Base-by-base conservation (phyloP, 2,113 vertebrate species). In the Neolamprologus sp. region DNA sequence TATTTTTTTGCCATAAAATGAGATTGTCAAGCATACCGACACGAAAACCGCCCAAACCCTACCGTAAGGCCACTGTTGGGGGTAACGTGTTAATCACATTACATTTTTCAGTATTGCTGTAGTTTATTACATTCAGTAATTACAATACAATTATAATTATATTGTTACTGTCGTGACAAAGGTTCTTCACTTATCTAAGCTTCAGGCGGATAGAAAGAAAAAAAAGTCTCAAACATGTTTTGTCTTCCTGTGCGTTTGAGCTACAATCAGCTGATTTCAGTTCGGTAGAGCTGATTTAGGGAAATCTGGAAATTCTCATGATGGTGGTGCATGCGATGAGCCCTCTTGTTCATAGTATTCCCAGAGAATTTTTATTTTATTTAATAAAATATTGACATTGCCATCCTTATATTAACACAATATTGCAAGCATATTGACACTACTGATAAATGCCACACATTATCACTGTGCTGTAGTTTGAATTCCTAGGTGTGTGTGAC, bases 251-350 rank as follows among this genome's bases (percentile, higher is more conserved):
- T n/a, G 33, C 0, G 10, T 65, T 65, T 65, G 1, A n/a, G 19
- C 33, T n/a, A 0, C 3, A 12, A n/a, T 7, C 60, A 65, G 33
- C 60, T 65, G 33, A 65, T 0, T 65, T 65, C 19, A 65, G 60
- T n/a, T 63, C 0, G 1, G 17, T 19, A 63, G 28, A 63, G 17
- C 31, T 35, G 58, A 63, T 63, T 37, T 65, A 37, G 10, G 60
- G 10, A 65, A 65, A 65, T 65, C 28, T 60, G 58, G 58, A 33
- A 33, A 33, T 4, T 60, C 16, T 33, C 60, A 65, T 65, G 17
- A 37, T 65, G 60, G 60, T 65, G 33, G 33, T n/a, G 10, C 33
- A 37, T 65, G 19, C 2, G 0, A n/a, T 65, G 33, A 65, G 60
- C 33, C 60, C 6, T n/a, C 17, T 65, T 65, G 33, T 65, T 65